phyloP scores from a whole-genome alignment of 2,113 vertebrate species.

The Tamias sibiricus region DNA sequence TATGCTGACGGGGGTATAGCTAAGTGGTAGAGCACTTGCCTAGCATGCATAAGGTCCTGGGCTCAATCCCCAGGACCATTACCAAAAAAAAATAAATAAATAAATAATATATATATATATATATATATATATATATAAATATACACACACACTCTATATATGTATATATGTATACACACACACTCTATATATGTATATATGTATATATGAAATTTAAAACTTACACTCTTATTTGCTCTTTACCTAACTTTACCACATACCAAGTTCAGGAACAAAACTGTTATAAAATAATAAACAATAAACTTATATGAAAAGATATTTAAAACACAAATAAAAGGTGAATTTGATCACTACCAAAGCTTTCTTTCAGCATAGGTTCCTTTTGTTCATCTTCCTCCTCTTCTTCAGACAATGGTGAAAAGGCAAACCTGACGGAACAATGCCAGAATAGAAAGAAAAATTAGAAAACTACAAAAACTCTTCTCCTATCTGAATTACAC shows the following conservation, averaged over 20 bases:
- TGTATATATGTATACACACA: no score
- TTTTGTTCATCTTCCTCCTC: slow-evolving; percentile 95
- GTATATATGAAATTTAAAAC: not conserved
- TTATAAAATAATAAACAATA: slow-evolving; percentile 19
- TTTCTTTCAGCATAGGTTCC: slow-evolving; percentile 98
- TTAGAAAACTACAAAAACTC: slow-evolving; percentile 33
- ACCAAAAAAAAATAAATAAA: no score
- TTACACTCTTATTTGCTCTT: not conserved
- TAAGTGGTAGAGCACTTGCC: no score
- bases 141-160: not conserved
- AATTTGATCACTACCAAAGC: slow-evolving; percentile 90
- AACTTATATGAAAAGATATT: not conserved
- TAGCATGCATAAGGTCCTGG: no score
- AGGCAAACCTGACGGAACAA: slow-evolving; percentile 92
- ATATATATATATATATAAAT: no score
- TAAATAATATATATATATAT: no score
- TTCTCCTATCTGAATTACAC: not conserved
- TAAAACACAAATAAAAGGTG: slow-evolving; percentile 27
- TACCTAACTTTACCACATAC: slow-evolving; percentile 30
- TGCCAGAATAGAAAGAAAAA: slow-evolving; percentile 39
- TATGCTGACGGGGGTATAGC: no score
- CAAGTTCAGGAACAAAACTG: not conserved
- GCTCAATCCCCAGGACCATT: no score
- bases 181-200: no score
- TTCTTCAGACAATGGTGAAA: slow-evolving; percentile 96